Conservation (phyloP, 2,888 invertebrate genomes). For the Altica lythri region DNA sequence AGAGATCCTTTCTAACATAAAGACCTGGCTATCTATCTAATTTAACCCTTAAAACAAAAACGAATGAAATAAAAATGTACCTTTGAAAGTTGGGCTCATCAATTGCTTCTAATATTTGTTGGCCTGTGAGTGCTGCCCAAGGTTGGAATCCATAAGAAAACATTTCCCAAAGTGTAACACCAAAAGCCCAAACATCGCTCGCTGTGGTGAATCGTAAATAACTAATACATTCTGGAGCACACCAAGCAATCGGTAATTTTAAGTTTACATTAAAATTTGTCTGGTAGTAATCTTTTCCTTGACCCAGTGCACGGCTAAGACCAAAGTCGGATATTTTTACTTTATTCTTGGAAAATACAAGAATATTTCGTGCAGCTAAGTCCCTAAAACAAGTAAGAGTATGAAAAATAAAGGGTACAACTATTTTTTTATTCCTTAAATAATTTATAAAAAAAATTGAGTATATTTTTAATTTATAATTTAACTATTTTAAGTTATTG, state of each 20-base stretch:
- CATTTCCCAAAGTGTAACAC: conserved; percentile 97
- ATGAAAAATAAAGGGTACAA: too few relatives aligned
- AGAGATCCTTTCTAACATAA: too few relatives aligned
- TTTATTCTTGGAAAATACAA: conserved; percentile 94
- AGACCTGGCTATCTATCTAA: too few relatives aligned
- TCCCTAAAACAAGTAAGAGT: too few relatives aligned
- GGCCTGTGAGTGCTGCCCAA: conserved; percentile 88
- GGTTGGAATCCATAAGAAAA: conserved; percentile 98
- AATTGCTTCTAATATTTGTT: conserved; percentile 93
- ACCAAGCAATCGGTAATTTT: conserved; percentile 98
- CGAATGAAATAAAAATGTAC: conserved; percentile 10
- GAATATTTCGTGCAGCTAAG: conserved; percentile 95
- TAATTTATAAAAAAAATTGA: too few relatives aligned
- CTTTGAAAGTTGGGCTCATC: conserved; percentile 91
- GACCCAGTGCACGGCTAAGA: conserved; percentile 90
- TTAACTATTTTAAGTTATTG: too few relatives aligned
- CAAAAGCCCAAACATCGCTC: conserved; percentile 98
- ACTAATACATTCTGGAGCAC: conserved; percentile 97
- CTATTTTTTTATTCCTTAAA: too few relatives aligned
- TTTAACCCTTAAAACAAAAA: too few relatives aligned
- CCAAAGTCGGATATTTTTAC: conserved; percentile 99
- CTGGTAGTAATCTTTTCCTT: conserved; percentile 98
- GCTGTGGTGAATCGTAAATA: conserved; percentile 95
- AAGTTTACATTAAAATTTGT: conserved; percentile 97
- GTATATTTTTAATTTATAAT: too few relatives aligned